A percentile compares a stretch with the other conserved stretches of the same genome.
These are phyloP conservation scores for Catocala fraxini DNA, from an alignment of 2,888 invertebrate genomes.

Conservation along the genomic window DNA sequence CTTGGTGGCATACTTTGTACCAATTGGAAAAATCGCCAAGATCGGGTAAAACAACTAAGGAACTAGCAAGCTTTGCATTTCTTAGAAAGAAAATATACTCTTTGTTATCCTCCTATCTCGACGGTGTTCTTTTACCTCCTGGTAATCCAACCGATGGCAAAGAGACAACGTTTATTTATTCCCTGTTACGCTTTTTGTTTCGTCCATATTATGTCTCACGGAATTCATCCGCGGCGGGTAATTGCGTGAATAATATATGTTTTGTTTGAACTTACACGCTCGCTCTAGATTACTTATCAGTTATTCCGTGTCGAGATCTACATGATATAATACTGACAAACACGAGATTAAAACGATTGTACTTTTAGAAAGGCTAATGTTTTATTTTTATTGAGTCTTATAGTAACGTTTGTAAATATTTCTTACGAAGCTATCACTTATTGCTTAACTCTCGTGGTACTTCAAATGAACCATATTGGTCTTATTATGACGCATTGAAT, in stretches of 20 bases:
- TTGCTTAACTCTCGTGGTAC: too few species aligned
- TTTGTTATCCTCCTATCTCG: slow-evolving; percentile 5
- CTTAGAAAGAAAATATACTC: slow-evolving; percentile 18
- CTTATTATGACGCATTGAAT: too few species aligned
- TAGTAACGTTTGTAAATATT: too few species aligned
- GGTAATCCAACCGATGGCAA: slow-evolving; percentile 9
- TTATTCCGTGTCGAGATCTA: neutral
- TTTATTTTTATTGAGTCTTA: too few species aligned
- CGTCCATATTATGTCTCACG: slow-evolving; percentile 13
- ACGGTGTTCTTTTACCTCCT: neutral
- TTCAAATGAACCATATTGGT: too few species aligned
- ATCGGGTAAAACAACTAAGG: too few species aligned
- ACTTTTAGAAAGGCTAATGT: too few species aligned
- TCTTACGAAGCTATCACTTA: too few species aligned
- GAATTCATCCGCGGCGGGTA: slow-evolving; percentile 17
- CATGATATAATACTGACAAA: neutral
- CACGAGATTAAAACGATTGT: too few species aligned
- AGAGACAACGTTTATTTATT: slow-evolving; percentile 16
- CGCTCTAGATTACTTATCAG: slow-evolving; percentile 5
- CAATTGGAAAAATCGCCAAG: too few species aligned
- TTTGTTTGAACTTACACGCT: slow-evolving; percentile 13
- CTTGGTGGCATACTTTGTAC: too few species aligned
- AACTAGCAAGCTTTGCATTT: slow-evolving; percentile 7
- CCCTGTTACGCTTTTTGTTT: slow-evolving; percentile 14
- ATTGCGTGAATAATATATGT: slow-evolving; percentile 20